Conservation (phyloP, 2,113 vertebrate genomes). For the Amblyopsis rosae region DNA sequence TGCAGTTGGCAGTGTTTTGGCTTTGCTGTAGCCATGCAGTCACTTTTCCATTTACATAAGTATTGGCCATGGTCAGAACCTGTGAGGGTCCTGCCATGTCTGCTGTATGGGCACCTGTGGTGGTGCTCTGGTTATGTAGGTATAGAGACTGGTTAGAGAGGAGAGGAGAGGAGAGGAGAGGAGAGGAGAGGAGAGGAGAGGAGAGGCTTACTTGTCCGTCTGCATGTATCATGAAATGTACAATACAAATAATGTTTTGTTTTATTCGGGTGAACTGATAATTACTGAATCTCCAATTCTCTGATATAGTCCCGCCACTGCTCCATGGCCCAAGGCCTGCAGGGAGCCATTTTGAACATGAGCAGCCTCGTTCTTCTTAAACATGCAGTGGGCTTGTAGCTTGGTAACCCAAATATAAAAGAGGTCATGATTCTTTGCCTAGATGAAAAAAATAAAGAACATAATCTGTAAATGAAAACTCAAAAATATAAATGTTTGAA, state of each 20-base stretch:
- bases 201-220: neutral
- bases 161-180: neutral
- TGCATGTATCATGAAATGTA: neutral
- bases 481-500: too few relatives aligned
- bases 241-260: neutral
- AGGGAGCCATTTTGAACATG: constrained; percentile 56
- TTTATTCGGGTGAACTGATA: constrained; percentile 37
- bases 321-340: constrained; percentile 24
- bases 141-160: neutral
- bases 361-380: constrained; percentile 73
- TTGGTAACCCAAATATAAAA: constrained; percentile 91
- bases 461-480: neutral
- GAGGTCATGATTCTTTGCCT: constrained; percentile 88
- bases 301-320: constrained; percentile 43
- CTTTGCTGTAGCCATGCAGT: constrained; percentile 86
- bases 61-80: constrained; percentile 50
- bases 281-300: constrained; percentile 63
- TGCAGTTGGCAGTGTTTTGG: constrained; percentile 80
- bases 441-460: neutral
- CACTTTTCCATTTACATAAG: constrained; percentile 77
- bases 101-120: constrained; percentile 70
- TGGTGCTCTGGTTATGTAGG: constrained; percentile 18
- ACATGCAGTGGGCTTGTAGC: constrained; percentile 84
- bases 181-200: neutral
- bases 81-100: constrained; percentile 47